Evolutionary conservation across 2,888 invertebrate species (phyloP).

Genomic region (Bellardia bayeri): DNA sequence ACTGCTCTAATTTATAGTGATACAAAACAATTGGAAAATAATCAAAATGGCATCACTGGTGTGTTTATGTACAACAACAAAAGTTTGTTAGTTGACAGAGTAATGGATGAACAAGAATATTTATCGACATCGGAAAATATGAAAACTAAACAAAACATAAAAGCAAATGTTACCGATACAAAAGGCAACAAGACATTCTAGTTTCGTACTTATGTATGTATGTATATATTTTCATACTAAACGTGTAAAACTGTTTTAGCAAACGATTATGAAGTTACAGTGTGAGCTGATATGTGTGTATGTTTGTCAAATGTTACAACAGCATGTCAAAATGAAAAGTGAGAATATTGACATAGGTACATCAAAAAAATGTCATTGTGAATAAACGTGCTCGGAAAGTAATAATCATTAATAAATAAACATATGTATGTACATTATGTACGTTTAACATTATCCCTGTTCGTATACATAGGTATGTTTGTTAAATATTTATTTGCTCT

Average conservation of each 20-base stretch:
- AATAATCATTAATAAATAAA: constrained; percentile 1
- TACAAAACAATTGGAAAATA: background rate
- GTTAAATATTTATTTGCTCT: background rate
- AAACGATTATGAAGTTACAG: background rate
- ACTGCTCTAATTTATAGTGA: background rate
- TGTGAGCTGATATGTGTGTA: background rate
- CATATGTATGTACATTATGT: too few relatives aligned
- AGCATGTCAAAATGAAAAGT: constrained; percentile 32
- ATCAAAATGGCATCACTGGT: background rate
- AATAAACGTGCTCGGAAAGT: constrained; percentile 21
- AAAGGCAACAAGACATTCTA: too few relatives aligned
- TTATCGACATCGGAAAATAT: background rate
- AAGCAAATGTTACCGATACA: background rate
- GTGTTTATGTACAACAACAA: background rate
- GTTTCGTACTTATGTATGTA: too few relatives aligned
- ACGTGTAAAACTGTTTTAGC: too few relatives aligned
- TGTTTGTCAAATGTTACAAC: constrained; percentile 16
- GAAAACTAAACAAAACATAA: background rate
- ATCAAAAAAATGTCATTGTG: constrained; percentile 47
- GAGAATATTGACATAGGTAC: constrained; percentile 54
- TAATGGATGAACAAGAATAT: background rate
- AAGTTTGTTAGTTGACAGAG: background rate
- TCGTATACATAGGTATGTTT: background rate
- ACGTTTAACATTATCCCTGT: background rate
- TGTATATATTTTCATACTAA: too few relatives aligned